A percentile compares a stretch with the other conserved stretches of the same genome.
These are phyloP conservation scores for Zhuqinia jingwanae DNA, from an alignment of 2,888 invertebrate species.

Conservation along the genomic window DNA sequence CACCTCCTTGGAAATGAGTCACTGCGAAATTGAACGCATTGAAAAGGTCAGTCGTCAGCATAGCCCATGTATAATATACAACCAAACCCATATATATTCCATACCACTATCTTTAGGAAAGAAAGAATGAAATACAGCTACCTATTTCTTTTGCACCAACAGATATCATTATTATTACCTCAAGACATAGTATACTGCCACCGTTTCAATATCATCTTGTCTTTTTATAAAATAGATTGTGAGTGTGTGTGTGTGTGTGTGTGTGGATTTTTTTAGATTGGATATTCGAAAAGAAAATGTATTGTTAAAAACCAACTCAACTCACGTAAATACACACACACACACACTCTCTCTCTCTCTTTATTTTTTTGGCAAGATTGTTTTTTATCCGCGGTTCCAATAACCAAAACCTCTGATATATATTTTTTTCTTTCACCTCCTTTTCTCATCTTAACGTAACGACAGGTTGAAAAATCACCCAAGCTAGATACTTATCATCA, in stretches of 20 bases:
- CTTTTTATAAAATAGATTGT: slow-evolving; percentile 48
- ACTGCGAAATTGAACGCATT: slow-evolving; percentile 89
- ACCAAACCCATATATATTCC: neutral
- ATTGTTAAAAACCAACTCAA: slow-evolving; percentile 12
- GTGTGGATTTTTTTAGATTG: slow-evolving; percentile 40
- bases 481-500: slow-evolving; percentile 37
- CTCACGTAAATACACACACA: too few relatives aligned
- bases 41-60: slow-evolving; percentile 83
- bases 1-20: slow-evolving; percentile 90
- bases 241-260: too few relatives aligned
- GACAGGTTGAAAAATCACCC: slow-evolving; percentile 53
- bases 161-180: too few relatives aligned
- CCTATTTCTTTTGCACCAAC: too few relatives aligned
- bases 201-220: neutral
- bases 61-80: too few relatives aligned
- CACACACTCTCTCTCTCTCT: too few relatives aligned
- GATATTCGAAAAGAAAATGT: neutral
- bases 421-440: too few relatives aligned
- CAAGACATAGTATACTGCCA: too few relatives aligned
- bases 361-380: too few relatives aligned
- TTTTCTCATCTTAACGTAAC: neutral
- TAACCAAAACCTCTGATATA: too few relatives aligned
- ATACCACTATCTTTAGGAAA: neutral
- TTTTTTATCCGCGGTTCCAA: too few relatives aligned
- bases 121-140: neutral